Evolutionary conservation across 1,140 invertebrate genomes (phyloP).

Genomic region (Schmidtea mediterranea): DNA sequence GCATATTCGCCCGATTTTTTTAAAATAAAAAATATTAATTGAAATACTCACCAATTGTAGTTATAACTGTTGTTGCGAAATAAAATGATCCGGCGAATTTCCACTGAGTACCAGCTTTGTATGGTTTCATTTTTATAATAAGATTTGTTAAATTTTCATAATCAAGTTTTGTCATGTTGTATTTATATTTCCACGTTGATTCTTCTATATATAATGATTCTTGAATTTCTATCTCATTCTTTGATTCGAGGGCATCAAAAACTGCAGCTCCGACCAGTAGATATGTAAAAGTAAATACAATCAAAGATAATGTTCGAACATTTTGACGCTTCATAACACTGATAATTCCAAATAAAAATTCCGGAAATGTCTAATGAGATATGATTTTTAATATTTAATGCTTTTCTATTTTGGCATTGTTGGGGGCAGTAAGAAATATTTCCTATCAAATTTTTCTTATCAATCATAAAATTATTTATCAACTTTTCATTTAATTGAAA

Average conservation of each 20-base stretch:
- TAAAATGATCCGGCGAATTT: slow-evolving; percentile 66
- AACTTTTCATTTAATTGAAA: no score
- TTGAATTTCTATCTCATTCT: slow-evolving; percentile 62
- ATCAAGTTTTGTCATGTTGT: slow-evolving; percentile 73
- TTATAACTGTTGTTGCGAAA: slow-evolving; percentile 94
- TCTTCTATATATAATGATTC: slow-evolving; percentile 45
- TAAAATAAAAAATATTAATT: no score
- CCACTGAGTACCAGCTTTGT: slow-evolving; percentile 85
- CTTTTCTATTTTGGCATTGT: no score
- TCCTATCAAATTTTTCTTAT: no score
- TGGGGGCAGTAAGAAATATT: no score
- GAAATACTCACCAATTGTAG: slow-evolving; percentile 58
- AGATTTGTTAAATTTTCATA: slow-evolving; percentile 61
- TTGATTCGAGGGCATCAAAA: slow-evolving; percentile 86
- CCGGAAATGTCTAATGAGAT: background rate
- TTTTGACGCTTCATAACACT: slow-evolving; percentile 82
- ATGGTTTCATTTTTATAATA: slow-evolving; percentile 75
- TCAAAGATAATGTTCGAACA: slow-evolving; percentile 81
- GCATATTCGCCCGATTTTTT: no score
- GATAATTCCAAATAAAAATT: background rate
- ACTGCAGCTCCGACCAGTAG: slow-evolving; percentile 88
- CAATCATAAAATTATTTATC: no score
- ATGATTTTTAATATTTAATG: no score
- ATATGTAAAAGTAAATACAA: slow-evolving; percentile 95
- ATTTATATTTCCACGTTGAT: slow-evolving; percentile 50